Base-by-base conservation (phyloP, 2,888 invertebrate genomes). In the Actias luna region DNA sequence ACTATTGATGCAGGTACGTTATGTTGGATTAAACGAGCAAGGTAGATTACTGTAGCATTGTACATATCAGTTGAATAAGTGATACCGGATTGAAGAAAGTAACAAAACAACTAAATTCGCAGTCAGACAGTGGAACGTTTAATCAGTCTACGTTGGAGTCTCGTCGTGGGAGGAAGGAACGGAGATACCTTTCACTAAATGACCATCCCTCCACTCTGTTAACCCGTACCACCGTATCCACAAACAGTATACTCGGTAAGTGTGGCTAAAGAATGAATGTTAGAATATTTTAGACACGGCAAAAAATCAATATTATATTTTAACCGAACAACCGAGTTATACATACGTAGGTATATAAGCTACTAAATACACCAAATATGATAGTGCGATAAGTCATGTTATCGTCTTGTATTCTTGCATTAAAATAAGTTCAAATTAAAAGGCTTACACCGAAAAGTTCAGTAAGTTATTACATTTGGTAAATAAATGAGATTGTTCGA, bases 151-250 rank as follows among this genome's bases (percentile, higher is more conserved):
- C 82, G 84, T 82, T 76, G 80, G 82, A 87, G 87, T 87, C 85
- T 83, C 77, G 72, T 69, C 61, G 63, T 33, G 66, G 69, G 76
- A 63, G 63, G 68, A 58, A 63, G 64, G 77, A 78, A 77, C 80
- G 80, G 79, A 78, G 77, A 72, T 83, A 85, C 85, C 86, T 88
- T 87, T 87, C 82, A 84, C 88, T 89, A 89, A 92, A 91, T 90
- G 90, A 91, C 91, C 90, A 90, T 84, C 91, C 88, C 89, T 88
- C 87, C 82, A 78, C 82, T 84, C 87, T 85, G 88, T 87, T 88
- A 89, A 88, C 88, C 88, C 88, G 82, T 77, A 86, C 89, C 85
- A 85, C 89, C 88, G 89, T 88, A 89, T 91, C 90, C 90, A 85
- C 91, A 90, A 90, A 89, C 89, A 89, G 84, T 88, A 86, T 83